phyloP scores from a whole-genome alignment of 1,140 invertebrate species.

The Zophobas atratus region DNA sequence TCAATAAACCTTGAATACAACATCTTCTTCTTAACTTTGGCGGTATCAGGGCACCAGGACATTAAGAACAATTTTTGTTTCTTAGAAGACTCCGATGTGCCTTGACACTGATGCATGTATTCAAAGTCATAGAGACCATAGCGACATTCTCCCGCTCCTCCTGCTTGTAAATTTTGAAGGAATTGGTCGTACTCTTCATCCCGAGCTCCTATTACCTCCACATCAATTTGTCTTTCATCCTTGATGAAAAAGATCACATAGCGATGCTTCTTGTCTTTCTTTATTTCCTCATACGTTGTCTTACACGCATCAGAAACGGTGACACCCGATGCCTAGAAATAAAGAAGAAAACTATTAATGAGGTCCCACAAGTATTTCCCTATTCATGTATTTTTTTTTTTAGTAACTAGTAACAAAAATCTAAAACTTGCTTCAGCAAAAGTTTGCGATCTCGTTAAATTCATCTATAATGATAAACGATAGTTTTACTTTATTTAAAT shows the following conservation, averaged over 20 bases:
- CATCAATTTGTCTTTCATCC: constrained; percentile 95
- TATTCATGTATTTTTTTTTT: too few species aligned
- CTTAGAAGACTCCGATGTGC: constrained; percentile 93
- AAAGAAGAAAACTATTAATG: constrained; percentile 44
- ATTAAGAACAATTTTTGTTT: constrained; percentile 97
- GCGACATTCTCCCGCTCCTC: constrained; percentile 91
- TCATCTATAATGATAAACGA: neutral
- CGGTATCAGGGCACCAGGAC: constrained; percentile 98
- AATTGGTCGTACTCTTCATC: constrained; percentile 93
- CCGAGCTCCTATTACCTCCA: constrained; percentile 88
- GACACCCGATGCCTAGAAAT: constrained; percentile 92
- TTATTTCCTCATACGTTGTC: constrained; percentile 96
- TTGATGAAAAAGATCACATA: constrained; percentile 97
- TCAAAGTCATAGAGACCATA: constrained; percentile 97
- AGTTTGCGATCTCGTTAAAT: neutral
- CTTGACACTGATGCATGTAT: constrained; percentile 95
- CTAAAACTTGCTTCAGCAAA: neutral
- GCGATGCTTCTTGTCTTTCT: constrained; percentile 97
- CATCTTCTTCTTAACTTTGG: constrained; percentile 99
- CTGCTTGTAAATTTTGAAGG: constrained; percentile 91
- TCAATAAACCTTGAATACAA: constrained; percentile 86
- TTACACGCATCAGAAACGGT: constrained; percentile 96
- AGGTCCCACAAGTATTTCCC: neutral
- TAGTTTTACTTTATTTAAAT: neutral
- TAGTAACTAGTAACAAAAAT: neutral